Evolutionary conservation across 2,113 vertebrate species (phyloP), one percentile per base, ranked within the genome.

Genomic region (Orientallactaga bullata): DNA sequence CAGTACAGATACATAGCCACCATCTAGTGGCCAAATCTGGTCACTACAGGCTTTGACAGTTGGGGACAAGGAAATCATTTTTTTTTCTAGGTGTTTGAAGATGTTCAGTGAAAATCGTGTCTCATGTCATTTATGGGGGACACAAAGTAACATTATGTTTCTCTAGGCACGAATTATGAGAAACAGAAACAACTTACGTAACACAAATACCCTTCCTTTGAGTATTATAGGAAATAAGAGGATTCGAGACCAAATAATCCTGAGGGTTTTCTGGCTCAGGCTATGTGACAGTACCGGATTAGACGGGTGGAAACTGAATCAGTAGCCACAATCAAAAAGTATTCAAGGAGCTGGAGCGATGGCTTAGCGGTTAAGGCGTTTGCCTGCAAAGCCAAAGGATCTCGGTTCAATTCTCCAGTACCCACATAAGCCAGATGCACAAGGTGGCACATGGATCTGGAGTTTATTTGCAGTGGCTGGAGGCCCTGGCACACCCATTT

Each of bases 21-120:
- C 89, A 96, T 89, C 95, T 96, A 91, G 91, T 93, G 95, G 72
- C 24, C 55, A 87, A 18, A 61, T 60, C 7, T 78, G 5, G 39
- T 91, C 90, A 85, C n/a, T 84, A 74, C 88, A 96, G 17, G 15
- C 13, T 61, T 81, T n/a, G 8, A 47, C 13, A 51, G 4, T 23
- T 28, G 0, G 1, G 42, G 28, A 28, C 8, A 90, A 2, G 21
- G 51, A 1, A 71, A 88, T 7, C 28, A 30, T 83, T 61, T 63
- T 32, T 20, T 63, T 63, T 63, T 28, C 47, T 21, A 5, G 1
- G 9, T 69, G 93, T 91, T 84, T 58, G 84, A 80, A 71, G 37
- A 68, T 71, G 35, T 89, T 83, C 55, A 83, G 23, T 85, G 7
- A 92, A 88, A 58, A 85, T 5, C 3, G 74, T 18, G 32, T 35